Evolutionary conservation across 1,140 invertebrate genomes (phyloP).

Genomic region (Platyura marginata): DNA sequence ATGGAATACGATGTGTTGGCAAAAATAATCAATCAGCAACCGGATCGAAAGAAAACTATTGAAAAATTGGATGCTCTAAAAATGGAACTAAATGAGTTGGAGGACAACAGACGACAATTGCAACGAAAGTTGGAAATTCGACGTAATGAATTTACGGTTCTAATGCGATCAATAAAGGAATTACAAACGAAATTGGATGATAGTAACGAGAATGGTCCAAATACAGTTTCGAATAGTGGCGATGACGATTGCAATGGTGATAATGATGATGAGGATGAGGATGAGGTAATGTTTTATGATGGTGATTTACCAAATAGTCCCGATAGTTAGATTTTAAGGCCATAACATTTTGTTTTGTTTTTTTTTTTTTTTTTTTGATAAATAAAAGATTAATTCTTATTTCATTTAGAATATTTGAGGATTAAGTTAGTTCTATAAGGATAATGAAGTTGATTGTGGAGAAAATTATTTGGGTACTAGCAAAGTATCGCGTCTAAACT

Average conservation of each 20-base stretch:
- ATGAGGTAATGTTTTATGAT: not conserved
- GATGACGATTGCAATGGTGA: not conserved
- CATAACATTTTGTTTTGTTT: no score
- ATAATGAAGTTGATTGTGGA: no score
- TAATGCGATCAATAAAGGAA: constrained; percentile 66
- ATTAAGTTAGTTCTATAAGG: no score
- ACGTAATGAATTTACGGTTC: constrained; percentile 72
- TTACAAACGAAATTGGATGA: constrained; percentile 54
- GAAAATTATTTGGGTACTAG: no score
- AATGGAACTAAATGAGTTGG: constrained; percentile 44
- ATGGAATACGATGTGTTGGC: constrained; percentile 87
- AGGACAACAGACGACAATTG: constrained; percentile 47
- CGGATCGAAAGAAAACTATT: constrained; percentile 69
- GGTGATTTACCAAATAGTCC: not conserved
- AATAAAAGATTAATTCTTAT: no score
- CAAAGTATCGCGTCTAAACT: no score
- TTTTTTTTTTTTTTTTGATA: no score
- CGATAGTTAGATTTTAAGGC: no score
- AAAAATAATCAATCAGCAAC: constrained; percentile 75
- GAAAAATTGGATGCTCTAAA: constrained; percentile 51
- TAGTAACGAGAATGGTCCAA: not conserved
- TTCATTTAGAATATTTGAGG: no score
- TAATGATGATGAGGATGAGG: not conserved
- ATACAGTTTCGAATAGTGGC: not conserved
- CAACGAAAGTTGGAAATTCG: constrained; percentile 61